Evolutionary conservation across 1,140 invertebrate genomes (phyloP).

Genomic region (Cecropterus lyciades): DNA sequence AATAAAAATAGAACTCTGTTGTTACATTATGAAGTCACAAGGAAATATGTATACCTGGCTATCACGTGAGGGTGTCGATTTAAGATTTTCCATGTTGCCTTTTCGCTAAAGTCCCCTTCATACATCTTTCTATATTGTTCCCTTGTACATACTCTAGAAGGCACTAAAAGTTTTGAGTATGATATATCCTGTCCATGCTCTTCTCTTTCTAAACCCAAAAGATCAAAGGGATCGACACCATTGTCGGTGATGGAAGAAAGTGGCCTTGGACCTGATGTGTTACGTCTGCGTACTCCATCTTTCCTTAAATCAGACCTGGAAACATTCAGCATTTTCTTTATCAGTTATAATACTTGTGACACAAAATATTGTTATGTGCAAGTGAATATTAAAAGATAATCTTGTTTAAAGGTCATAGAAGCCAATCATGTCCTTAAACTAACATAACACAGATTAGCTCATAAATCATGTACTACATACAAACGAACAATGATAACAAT

Average conservation of each 20-base stretch:
- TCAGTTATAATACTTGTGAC: no score
- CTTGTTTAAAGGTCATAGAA: not conserved
- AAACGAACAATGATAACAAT: no score
- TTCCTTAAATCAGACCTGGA: conserved; percentile 89
- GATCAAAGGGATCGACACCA: conserved; percentile 93
- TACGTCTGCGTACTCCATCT: conserved; percentile 91
- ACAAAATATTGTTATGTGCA: no score
- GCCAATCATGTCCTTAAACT: not conserved
- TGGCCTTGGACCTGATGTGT: conserved; percentile 92
- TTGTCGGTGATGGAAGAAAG: conserved; percentile 93
- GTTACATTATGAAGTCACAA: not conserved
- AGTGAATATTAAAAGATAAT: not conserved
- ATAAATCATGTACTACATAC: no score
- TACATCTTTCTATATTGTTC: conserved; percentile 82
- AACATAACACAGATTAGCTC: not conserved
- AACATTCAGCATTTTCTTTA: conserved; percentile 17
- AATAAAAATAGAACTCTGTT: not conserved
- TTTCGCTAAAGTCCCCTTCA: conserved; percentile 85
- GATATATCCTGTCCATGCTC: conserved; percentile 95
- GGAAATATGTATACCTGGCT: conserved; percentile 84
- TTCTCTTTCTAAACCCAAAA: conserved; percentile 91
- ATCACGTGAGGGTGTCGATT: conserved; percentile 86
- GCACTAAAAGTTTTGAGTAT: conserved; percentile 93
- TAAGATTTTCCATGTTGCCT: conserved; percentile 70
- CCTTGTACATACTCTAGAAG: conserved; percentile 87